These are phyloP conservation scores for Synergus umbraculus DNA, from an alignment of 2,888 invertebrate species.

Conservation along the genomic window DNA sequence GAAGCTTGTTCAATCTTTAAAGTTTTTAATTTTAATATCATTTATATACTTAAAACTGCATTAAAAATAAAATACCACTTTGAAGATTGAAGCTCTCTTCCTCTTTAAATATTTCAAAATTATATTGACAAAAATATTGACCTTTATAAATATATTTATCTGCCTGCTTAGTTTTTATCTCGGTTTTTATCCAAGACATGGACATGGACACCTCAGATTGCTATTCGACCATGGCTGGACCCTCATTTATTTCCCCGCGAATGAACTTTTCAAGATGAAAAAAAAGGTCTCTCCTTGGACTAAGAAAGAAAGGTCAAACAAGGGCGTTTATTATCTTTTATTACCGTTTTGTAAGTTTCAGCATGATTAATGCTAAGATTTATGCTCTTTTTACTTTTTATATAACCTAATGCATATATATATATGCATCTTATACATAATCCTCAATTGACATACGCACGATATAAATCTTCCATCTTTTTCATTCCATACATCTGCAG, in stretches of 20 bases:
- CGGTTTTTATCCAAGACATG: not conserved
- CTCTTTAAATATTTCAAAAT: not conserved
- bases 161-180: not conserved
- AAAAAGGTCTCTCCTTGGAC: slow-evolving; percentile 34
- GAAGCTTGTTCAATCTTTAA: slow-evolving; percentile 18
- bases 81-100: not conserved
- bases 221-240: not conserved
- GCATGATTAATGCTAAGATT: not conserved
- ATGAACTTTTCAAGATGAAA: not conserved
- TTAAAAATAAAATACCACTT: no score
- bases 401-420: not conserved
- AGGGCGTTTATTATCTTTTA: slow-evolving; percentile 22
- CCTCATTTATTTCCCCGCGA: slow-evolving; percentile 22
- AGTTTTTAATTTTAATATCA: not conserved
- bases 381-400: not conserved
- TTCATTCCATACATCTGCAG: not conserved
- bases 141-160: no score
- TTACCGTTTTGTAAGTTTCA: not conserved
- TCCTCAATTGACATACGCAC: not conserved
- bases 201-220: not conserved
- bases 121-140: not conserved
- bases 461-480: not conserved
- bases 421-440: not conserved
- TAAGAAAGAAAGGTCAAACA: slow-evolving; percentile 24
- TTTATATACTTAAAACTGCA: no score